phyloP scores from a whole-genome alignment of 2,797 vertebrate species.

The Poeciliopsis infans region DNA sequence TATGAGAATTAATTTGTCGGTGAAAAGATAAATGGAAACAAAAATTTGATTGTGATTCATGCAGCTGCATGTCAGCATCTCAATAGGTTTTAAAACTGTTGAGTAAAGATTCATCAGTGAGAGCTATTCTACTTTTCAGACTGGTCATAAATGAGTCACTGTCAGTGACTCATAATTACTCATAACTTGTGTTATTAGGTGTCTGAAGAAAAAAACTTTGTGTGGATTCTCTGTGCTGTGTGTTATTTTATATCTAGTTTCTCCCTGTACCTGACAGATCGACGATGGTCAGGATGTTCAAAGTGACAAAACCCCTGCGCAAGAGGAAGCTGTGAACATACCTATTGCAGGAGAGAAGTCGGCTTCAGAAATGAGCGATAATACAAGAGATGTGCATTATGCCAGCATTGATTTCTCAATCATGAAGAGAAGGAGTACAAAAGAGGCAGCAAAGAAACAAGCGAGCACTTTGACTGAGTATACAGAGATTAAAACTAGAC shows the following conservation, averaged over 20 bases:
- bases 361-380: fast-evolving
- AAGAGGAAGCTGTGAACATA: neutral
- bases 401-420: slow-evolving; percentile 61
- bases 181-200: neutral
- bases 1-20: neutral
- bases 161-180: too few relatives aligned
- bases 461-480: slow-evolving; percentile 53
- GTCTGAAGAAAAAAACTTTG: neutral
- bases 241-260: neutral
- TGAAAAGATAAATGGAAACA: neutral
- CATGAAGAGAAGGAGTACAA: slow-evolving; percentile 21
- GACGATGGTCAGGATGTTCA: neutral
- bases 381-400: slow-evolving; percentile 56
- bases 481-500: slow-evolving; percentile 62
- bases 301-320: slow-evolving; percentile 7
- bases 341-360: neutral
- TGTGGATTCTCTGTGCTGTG: neutral
- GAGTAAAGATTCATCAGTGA: neutral
- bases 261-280: slow-evolving; percentile 19
- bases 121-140: neutral
- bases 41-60: neutral
- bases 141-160: neutral
- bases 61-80: neutral
- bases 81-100: neutral
- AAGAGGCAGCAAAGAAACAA: neutral